Evolutionary conservation across 2,888 invertebrate genomes (phyloP).

Genomic region (Phragmatobia fuliginosa): DNA sequence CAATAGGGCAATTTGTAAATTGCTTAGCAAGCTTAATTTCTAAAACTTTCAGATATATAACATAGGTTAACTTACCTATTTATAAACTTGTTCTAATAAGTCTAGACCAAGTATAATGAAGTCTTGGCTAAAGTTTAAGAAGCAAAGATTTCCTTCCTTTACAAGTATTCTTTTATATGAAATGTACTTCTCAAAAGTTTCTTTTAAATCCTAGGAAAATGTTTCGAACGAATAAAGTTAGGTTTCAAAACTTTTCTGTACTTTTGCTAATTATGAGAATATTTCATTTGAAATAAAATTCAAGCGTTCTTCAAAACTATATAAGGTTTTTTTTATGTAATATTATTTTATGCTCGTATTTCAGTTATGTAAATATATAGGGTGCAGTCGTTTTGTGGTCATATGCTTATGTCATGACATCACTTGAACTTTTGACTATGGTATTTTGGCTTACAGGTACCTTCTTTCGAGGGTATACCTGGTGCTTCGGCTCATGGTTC

Average conservation of each 20-base stretch:
- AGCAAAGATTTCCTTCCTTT: slow-evolving; percentile 25
- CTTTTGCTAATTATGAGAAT: slow-evolving; percentile 33
- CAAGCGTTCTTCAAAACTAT: not conserved
- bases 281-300: not conserved
- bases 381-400: no score
- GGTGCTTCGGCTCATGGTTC: no score
- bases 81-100: slow-evolving; percentile 1
- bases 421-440: no score
- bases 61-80: not conserved
- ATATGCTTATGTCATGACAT: no score
- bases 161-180: slow-evolving; percentile 24
- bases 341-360: not conserved
- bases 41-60: not conserved
- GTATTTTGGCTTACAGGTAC: no score
- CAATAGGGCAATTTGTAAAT: no score
- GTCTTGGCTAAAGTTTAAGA: slow-evolving; percentile 4
- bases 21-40: not conserved
- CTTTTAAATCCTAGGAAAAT: slow-evolving; percentile 38
- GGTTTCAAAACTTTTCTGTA: slow-evolving; percentile 21
- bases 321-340: no score
- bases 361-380: no score
- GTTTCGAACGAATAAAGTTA: slow-evolving; percentile 28
- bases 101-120: not conserved
- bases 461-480: no score
- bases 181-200: slow-evolving; percentile 34